Conservation (phyloP, 2,888 invertebrate species). For the Sminthurinus aureus region DNA sequence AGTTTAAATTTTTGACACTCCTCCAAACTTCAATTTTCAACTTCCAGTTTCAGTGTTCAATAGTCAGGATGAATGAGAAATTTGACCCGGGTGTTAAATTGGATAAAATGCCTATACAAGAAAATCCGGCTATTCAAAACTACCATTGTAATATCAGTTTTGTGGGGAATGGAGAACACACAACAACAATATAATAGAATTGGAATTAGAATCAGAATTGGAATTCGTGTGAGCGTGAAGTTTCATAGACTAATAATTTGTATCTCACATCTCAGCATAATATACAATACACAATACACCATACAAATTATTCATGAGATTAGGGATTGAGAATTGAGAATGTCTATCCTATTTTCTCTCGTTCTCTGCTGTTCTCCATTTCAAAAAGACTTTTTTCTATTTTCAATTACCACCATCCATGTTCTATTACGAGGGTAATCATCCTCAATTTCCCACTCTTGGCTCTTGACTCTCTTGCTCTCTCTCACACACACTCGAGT, state of each 20-base stretch:
- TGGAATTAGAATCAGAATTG: not conserved
- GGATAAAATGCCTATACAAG: not conserved
- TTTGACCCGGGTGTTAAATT: constrained; percentile 19
- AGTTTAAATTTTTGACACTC: no score
- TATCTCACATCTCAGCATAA: constrained; percentile 2
- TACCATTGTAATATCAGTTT: no score
- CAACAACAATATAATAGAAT: not conserved
- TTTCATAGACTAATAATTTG: not conserved
- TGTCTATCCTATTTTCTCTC: not conserved
- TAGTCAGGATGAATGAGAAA: not conserved
- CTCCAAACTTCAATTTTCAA: no score
- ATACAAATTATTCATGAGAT: constrained; percentile 6
- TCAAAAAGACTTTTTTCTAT: not conserved
- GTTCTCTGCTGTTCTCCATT: not conserved
- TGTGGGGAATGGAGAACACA: no score
- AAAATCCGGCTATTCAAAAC: no score
- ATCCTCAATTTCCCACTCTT: no score
- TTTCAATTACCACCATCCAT: not conserved
- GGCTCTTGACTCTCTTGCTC: no score
- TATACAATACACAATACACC: not conserved
- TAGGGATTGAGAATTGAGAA: not conserved
- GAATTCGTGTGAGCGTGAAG: constrained; percentile 12
- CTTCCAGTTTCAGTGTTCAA: no score
- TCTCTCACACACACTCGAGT: not conserved
- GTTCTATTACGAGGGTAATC: not conserved